Evolutionary conservation across 2,888 invertebrate species (phyloP), one percentile per base, ranked within the genome.

Genomic region (Heteromyza rotundicornis): DNA sequence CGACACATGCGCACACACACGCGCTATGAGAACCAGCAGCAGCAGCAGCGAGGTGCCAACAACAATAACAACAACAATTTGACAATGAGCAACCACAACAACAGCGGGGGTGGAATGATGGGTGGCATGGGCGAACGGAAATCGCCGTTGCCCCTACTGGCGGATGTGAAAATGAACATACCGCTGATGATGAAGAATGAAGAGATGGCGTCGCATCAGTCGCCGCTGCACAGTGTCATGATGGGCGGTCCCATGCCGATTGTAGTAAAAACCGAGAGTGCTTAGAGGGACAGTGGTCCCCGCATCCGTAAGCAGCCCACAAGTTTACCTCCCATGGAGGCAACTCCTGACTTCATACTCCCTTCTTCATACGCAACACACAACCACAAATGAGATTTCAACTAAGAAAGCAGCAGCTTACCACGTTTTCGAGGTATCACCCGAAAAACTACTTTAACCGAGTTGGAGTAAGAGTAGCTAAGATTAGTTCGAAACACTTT

Each of bases 1-100:
- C 89, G 99, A 61, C 98, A 99, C 84, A 93, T 99, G 94, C 88
- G 96, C 74, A 98, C 97, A 1, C 98, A 98, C 81, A 88, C 90
- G 16, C 86, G 90, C 58, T 90, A 89, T 78, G 90, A 90, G 60
- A 78, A 83, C 20, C 79, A 79, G 60, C 47, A 47, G 19, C 66
- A 75, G 44, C 73, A 69, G 40, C 55, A 23, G 20, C 19, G 58
- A 17, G 54, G 19, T 35, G 36, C 19, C 24, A 61, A 40, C 40
- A 64, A 65, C 53, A 64, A 67, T 27, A 64, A 66, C 47, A 66
- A 62, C 22, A 66, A 64, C 27, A 59, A 61, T 36, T 44, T 20
- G 40, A 27, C 20, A 2, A 5, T 19, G 8, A 23, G 53, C 19
- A 58, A 57, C 49, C n/a, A n/a, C n/a, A 57, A 58, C 35, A 67